Evolutionary conservation across 2,797 vertebrate species (phyloP).

Genomic region (Somateria mollissima): DNA sequence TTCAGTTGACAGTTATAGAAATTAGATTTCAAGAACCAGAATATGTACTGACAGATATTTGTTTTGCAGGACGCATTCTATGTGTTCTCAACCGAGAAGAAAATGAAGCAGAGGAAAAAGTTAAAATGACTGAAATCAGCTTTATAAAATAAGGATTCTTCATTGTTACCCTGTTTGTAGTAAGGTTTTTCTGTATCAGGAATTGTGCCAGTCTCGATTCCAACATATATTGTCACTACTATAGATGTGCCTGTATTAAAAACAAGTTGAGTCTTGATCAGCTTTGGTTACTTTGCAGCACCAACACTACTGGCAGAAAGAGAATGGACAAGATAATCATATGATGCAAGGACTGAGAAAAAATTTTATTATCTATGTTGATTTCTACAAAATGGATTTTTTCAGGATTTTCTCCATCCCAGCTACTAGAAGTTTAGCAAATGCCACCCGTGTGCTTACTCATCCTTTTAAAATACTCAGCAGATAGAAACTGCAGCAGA

Average conservation of each 20-base stretch:
- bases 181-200: neutral
- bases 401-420: neutral
- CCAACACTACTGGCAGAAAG: neutral
- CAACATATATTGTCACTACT: neutral
- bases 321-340: neutral
- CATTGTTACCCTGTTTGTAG: neutral
- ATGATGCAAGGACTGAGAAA: neutral
- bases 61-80: neutral
- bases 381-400: neutral
- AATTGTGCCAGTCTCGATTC: fast-evolving
- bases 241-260: neutral
- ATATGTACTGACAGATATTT: neutral
- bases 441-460: neutral
- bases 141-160: neutral
- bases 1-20: neutral
- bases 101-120: fast-evolving
- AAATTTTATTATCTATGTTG: neutral
- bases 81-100: neutral
- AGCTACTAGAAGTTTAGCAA: neutral
- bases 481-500: neutral
- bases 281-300: neutral
- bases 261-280: neutral
- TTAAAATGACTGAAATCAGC: neutral
- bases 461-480: neutral
- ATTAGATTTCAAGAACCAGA: neutral